Evolutionary conservation across 1,140 invertebrate species (phyloP).

Genomic region (Philopotamus ludificatus): DNA sequence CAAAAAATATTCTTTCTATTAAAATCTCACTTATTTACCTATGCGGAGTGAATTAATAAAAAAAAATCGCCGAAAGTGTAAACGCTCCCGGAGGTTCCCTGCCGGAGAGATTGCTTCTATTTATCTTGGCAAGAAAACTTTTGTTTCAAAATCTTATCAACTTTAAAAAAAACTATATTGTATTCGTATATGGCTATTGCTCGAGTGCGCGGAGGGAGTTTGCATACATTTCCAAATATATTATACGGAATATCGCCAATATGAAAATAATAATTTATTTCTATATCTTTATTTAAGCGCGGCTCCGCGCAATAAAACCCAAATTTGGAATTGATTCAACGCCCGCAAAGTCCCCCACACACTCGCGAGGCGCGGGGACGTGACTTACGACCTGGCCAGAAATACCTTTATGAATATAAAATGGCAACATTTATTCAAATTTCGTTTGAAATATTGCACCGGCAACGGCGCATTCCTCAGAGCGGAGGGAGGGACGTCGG

Average conservation of each 20-base stretch:
- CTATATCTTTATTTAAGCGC: background rate
- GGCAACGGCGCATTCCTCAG: background rate
- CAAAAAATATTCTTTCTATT: too few relatives aligned
- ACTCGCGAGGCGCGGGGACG: background rate
- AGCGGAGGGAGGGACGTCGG: too few relatives aligned
- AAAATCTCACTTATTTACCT: too few relatives aligned
- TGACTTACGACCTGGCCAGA: slow-evolving; percentile 14
- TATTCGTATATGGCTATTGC: background rate
- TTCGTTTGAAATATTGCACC: slow-evolving; percentile 17
- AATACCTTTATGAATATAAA: slow-evolving; percentile 28
- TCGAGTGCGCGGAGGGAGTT: background rate
- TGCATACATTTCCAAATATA: background rate
- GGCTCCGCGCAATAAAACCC: background rate
- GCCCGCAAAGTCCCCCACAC: too few relatives aligned
- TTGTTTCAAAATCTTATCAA: too few relatives aligned
- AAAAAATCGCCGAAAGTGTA: too few relatives aligned
- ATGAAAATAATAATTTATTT: background rate
- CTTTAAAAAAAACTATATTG: too few relatives aligned
- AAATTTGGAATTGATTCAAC: background rate
- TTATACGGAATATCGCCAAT: background rate
- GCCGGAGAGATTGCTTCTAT: too few relatives aligned
- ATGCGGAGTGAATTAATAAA: too few relatives aligned
- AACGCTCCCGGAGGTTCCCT: too few relatives aligned
- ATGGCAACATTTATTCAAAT: slow-evolving; percentile 22
- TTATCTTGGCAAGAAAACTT: too few relatives aligned